Conservation (phyloP, 1,140 invertebrate species). For the Caerostris extrusa region DNA sequence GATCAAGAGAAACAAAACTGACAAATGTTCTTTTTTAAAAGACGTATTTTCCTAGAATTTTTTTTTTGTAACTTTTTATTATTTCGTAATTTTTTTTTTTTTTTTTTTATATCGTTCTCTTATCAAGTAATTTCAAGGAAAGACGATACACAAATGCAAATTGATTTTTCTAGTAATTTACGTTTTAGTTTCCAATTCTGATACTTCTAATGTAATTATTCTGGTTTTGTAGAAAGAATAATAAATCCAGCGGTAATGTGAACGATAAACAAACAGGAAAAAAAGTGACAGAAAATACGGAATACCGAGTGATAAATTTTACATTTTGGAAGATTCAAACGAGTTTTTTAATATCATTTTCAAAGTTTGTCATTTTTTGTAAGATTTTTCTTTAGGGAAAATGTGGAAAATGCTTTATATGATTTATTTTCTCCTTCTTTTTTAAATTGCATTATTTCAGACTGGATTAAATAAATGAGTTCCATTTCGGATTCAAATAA, state of each 20-base stretch:
- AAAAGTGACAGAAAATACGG: not conserved
- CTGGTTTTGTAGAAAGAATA: not conserved
- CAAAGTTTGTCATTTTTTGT: not conserved
- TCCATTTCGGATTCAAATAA: not conserved
- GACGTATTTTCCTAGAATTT: not conserved
- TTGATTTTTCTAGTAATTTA: not conserved
- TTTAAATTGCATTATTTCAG: not conserved
- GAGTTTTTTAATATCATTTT: not conserved
- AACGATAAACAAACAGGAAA: not conserved
- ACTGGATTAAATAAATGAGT: not conserved
- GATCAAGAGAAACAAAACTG: not conserved
- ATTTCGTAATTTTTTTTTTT: too few relatives aligned
- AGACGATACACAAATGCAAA: not conserved
- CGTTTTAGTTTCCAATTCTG: not conserved
- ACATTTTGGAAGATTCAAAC: not conserved
- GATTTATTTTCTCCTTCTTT: not conserved
- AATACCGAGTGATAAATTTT: not conserved
- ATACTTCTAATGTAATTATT: slow-evolving; percentile 23
- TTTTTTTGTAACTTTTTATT: not conserved
- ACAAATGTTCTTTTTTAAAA: not conserved
- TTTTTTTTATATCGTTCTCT: not conserved
- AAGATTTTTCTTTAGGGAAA: not conserved
- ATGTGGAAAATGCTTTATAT: not conserved
- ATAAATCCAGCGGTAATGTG: not conserved
- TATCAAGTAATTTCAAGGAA: not conserved